A percentile compares a stretch with the other conserved stretches of the same genome.
Evolutionary conservation across 2,888 invertebrate species (phyloP).

Genomic region (Campoletis raptor): DNA sequence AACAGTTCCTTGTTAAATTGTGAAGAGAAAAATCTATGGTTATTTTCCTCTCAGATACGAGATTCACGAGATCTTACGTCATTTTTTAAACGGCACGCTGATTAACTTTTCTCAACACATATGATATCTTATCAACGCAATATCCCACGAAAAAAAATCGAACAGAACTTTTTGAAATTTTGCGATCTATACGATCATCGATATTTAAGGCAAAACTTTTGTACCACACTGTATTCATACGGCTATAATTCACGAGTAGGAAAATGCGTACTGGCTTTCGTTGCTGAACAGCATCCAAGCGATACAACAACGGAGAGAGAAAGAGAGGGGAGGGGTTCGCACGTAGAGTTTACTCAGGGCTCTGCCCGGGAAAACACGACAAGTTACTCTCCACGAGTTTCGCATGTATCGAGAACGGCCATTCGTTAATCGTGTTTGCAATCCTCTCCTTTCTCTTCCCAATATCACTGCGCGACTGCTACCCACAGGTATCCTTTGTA

Average conservation of each 20-base stretch:
- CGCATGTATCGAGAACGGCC: slow-evolving; percentile 54
- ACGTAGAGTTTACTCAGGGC: slow-evolving; percentile 54
- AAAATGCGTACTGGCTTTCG: slow-evolving; percentile 51
- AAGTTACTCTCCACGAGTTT: slow-evolving; percentile 66
- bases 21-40: background rate
- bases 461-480: slow-evolving; percentile 32
- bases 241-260: slow-evolving; percentile 13
- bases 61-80: background rate
- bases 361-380: slow-evolving; percentile 63
- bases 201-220: background rate
- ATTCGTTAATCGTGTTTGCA: slow-evolving; percentile 67
- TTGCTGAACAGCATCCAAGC: slow-evolving; percentile 26
- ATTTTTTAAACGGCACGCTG: background rate
- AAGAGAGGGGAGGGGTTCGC: slow-evolving; percentile 8
- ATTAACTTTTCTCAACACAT: background rate
- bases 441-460: slow-evolving; percentile 56
- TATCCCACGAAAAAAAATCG: background rate
- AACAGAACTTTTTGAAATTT: background rate
- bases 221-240: slow-evolving; percentile 2
- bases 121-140: background rate
- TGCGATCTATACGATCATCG: background rate
- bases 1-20: background rate
- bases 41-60: background rate
- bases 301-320: slow-evolving; percentile 9
- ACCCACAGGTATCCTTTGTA: background rate